These are phyloP conservation scores for Drosophila oshimai DNA, from an alignment of 1,140 invertebrate genomes.

Conservation along the genomic window DNA sequence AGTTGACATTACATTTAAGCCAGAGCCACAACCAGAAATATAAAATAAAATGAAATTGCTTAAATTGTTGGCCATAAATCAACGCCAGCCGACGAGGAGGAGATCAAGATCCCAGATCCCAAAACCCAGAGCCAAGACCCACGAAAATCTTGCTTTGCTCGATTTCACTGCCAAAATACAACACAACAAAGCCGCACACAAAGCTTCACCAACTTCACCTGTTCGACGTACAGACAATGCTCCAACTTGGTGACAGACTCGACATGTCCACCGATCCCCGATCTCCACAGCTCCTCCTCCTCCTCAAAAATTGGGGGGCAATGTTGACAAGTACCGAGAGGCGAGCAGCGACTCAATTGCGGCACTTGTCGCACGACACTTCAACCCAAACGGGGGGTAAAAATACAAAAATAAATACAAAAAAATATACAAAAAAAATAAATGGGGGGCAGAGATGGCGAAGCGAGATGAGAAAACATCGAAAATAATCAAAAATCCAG, in stretches of 20 bases:
- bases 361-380: slow-evolving; percentile 78
- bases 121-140: slow-evolving; percentile 26
- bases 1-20: slow-evolving; percentile 68
- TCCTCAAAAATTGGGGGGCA: background rate
- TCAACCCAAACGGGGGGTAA: slow-evolving; percentile 20
- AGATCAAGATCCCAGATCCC: slow-evolving; percentile 56
- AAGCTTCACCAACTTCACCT: slow-evolving; percentile 68
- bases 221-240: slow-evolving; percentile 72
- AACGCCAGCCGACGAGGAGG: slow-evolving; percentile 48
- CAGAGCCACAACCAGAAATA: slow-evolving; percentile 38
- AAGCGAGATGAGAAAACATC: slow-evolving; percentile 25
- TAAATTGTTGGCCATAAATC: slow-evolving; percentile 74
- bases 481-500: slow-evolving; percentile 41
- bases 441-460: background rate
- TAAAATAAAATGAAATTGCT: slow-evolving; percentile 72
- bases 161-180: slow-evolving; percentile 66
- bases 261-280: slow-evolving; percentile 28
- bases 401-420: slow-evolving; percentile 6
- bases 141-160: slow-evolving; percentile 64
- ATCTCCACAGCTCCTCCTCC: background rate
- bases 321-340: slow-evolving; percentile 59
- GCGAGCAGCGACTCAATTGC: slow-evolving; percentile 67
- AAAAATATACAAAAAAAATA: background rate
- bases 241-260: slow-evolving; percentile 65
- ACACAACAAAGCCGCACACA: slow-evolving; percentile 14